Conservation (phyloP, 2,888 invertebrate species). For the Seira musarum region DNA sequence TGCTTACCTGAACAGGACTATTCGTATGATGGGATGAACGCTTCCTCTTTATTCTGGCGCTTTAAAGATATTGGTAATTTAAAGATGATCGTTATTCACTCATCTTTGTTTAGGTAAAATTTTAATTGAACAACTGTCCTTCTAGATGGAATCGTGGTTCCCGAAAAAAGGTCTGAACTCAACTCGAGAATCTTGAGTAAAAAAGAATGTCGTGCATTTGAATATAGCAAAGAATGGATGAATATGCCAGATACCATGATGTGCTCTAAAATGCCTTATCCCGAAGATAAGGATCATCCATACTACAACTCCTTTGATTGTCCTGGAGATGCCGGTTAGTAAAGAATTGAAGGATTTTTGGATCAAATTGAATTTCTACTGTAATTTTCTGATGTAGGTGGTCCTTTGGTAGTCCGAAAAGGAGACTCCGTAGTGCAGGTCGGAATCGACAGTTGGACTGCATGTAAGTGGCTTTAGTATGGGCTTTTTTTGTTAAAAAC, state of each 20-base stretch:
- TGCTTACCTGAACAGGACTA: constrained; percentile 69
- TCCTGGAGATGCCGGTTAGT: constrained; percentile 40
- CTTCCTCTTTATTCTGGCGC: constrained; percentile 64
- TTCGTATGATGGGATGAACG: constrained; percentile 50
- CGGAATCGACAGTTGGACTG: constrained; percentile 66
- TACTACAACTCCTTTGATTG: constrained; percentile 63
- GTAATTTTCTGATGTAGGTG: constrained; percentile 66
- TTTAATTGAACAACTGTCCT: constrained; percentile 7
- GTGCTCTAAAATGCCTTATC: constrained; percentile 54
- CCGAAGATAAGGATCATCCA: constrained; percentile 45
- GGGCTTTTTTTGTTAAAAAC: neutral
- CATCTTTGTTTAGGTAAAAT: neutral
- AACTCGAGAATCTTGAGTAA: constrained; percentile 52
- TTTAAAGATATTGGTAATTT: constrained; percentile 55
- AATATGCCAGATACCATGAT: constrained; percentile 64
- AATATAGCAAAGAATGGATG: constrained; percentile 59
- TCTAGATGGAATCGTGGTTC: constrained; percentile 58
- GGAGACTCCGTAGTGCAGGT: constrained; percentile 61
- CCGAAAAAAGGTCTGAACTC: constrained; percentile 61
- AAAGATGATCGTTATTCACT: neutral
- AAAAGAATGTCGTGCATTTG: constrained; percentile 57
- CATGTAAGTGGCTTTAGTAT: neutral
- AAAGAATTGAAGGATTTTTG: no score
- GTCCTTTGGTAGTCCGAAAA: constrained; percentile 49
- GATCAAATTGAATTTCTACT: no score